Evolutionary conservation across 2,888 invertebrate genomes (phyloP).

Genomic region (Allolobophora icterica): DNA sequence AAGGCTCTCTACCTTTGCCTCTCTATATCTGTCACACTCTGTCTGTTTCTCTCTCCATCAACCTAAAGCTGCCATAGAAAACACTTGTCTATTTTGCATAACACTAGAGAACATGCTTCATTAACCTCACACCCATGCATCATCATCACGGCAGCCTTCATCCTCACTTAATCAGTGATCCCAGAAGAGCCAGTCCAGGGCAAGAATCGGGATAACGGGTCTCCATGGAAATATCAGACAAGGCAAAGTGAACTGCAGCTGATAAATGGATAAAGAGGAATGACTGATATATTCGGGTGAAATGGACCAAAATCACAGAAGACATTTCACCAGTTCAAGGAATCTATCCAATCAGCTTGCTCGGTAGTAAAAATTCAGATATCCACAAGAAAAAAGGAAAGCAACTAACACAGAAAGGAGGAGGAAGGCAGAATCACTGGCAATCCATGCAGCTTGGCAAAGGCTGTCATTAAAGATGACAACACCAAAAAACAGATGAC

Average conservation of each 20-base stretch:
- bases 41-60: neutral
- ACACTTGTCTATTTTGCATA: neutral
- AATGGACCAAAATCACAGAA: neutral
- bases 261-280: neutral
- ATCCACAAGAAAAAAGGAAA: neutral
- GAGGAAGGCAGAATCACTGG: neutral
- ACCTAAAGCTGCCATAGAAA: neutral
- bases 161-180: neutral
- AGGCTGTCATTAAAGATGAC: neutral
- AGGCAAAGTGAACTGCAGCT: conserved; percentile 1
- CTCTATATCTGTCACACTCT: too few relatives aligned
- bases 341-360: neutral
- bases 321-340: neutral
- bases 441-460: neutral
- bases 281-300: neutral
- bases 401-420: neutral
- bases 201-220: too few relatives aligned
- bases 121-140: neutral
- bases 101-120: neutral
- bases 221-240: conserved; percentile 4
- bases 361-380: neutral
- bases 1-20: too few relatives aligned
- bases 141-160: neutral
- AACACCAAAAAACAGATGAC: neutral
- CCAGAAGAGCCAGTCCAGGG: neutral